Conservation (phyloP, 2,797 vertebrate genomes). For the Lutjanus argentimaculatus region DNA sequence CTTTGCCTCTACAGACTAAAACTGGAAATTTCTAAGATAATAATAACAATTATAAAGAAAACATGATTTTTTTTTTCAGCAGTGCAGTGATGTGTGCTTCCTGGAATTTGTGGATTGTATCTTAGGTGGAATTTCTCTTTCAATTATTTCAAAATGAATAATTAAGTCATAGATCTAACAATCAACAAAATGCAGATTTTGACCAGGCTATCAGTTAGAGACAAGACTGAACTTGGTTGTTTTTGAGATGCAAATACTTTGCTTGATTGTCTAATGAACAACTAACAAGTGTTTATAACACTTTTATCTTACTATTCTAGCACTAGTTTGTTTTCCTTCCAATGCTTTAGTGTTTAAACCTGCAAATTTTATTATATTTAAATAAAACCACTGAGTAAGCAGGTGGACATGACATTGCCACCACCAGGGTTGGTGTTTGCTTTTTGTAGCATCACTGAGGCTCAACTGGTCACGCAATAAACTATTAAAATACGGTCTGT, state of each 20-base stretch:
- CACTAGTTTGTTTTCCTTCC: not conserved
- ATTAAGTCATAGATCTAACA: not conserved
- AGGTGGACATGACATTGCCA: no score
- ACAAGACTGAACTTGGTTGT: not conserved
- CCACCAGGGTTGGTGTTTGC: not conserved
- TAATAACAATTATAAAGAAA: not conserved
- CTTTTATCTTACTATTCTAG: not conserved
- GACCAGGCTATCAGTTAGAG: not conserved
- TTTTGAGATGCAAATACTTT: not conserved
- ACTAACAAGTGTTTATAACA: not conserved
- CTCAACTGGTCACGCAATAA: not conserved
- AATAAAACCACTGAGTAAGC: not conserved
- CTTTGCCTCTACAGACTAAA: no score
- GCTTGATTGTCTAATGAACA: not conserved
- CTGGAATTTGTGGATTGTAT: not conserved
- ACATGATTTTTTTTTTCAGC: not conserved
- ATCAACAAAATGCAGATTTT: not conserved
- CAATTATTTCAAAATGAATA: rapidly evolving
- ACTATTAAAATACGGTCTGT: not conserved
- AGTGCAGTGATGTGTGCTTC: not conserved
- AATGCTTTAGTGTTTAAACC: not conserved
- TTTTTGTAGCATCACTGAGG: no score
- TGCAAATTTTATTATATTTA: not conserved
- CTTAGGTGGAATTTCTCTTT: no score
- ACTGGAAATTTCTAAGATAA: no score